Conservation (phyloP, 1,140 invertebrate genomes). For the Trachelipus rathkii region DNA sequence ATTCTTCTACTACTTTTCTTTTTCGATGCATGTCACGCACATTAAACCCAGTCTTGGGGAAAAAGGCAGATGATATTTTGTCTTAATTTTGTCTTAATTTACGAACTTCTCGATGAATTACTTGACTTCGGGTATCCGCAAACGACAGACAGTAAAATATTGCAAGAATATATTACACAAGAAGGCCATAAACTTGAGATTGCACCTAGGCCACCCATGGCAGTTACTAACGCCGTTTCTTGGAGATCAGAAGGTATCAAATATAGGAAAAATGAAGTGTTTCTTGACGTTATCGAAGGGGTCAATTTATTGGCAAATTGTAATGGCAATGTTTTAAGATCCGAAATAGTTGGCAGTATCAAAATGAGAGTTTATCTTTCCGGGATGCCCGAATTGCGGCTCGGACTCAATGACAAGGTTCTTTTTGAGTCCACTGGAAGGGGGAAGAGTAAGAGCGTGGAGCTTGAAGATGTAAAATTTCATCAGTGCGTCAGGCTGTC, state of each 20-base stretch:
- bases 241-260: slow-evolving; percentile 99
- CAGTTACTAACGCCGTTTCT: slow-evolving; percentile 99
- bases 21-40: too few relatives aligned
- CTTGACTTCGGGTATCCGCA: slow-evolving; percentile 99
- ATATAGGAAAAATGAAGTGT: slow-evolving; percentile 99
- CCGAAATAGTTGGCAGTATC: slow-evolving; percentile 97
- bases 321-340: slow-evolving; percentile 94
- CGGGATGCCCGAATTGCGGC: slow-evolving; percentile 97
- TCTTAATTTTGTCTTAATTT: slow-evolving; percentile 99
- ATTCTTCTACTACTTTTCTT: too few relatives aligned
- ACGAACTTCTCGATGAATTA: slow-evolving; percentile 94
- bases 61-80: slow-evolving; percentile 97
- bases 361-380: slow-evolving; percentile 99
- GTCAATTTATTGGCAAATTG: slow-evolving; percentile 96
- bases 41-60: too few relatives aligned
- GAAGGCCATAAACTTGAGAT: slow-evolving; percentile 97
- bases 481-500: slow-evolving; percentile 98
- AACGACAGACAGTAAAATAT: slow-evolving; percentile 96
- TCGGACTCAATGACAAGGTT: slow-evolving; percentile 98
- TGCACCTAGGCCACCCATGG: slow-evolving; percentile 92
- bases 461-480: slow-evolving; percentile 99
- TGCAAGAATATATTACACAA: slow-evolving; percentile 93
- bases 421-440: slow-evolving; percentile 96
- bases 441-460: slow-evolving; percentile 97
- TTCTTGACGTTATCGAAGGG: slow-evolving; percentile 98